Conservation (phyloP, 2,888 invertebrate genomes). For the Pollenia angustigena region DNA sequence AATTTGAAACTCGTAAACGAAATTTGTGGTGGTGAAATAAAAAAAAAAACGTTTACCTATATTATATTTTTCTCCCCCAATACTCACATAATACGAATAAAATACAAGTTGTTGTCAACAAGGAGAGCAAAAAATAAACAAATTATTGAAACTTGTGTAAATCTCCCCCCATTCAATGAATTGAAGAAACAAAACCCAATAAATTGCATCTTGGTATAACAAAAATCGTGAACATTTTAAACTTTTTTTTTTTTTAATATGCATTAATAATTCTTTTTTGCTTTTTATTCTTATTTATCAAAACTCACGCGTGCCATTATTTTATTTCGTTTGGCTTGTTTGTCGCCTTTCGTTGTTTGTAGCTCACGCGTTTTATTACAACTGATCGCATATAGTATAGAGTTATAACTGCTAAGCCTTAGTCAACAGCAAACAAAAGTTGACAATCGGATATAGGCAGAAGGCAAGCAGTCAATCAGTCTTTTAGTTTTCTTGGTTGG, state of each 20-base stretch:
- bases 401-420: constrained; percentile 60
- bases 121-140: background rate
- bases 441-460: constrained; percentile 53
- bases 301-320: constrained; percentile 63
- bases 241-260: constrained; percentile 13
- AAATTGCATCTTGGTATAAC: constrained; percentile 37
- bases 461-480: constrained; percentile 40
- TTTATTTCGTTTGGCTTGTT: constrained; percentile 39
- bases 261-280: constrained; percentile 50
- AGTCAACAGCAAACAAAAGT: constrained; percentile 57
- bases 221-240: constrained; percentile 34
- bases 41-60: background rate
- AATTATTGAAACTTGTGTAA: background rate
- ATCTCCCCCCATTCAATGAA: background rate
- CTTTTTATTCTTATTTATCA: constrained; percentile 42
- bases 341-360: constrained; percentile 56
- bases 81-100: background rate
- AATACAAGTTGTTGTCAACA: background rate
- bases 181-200: constrained; percentile 34
- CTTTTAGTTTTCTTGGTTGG: constrained; percentile 46
- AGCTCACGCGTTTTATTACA: constrained; percentile 70
- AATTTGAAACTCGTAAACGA: constrained; percentile 17
- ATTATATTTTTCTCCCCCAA: constrained; percentile 16
- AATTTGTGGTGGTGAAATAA: constrained; percentile 9
- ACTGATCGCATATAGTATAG: constrained; percentile 65